Evolutionary conservation across 2,888 invertebrate genomes (phyloP).

Genomic region (Drosophila nr. fundita): DNA sequence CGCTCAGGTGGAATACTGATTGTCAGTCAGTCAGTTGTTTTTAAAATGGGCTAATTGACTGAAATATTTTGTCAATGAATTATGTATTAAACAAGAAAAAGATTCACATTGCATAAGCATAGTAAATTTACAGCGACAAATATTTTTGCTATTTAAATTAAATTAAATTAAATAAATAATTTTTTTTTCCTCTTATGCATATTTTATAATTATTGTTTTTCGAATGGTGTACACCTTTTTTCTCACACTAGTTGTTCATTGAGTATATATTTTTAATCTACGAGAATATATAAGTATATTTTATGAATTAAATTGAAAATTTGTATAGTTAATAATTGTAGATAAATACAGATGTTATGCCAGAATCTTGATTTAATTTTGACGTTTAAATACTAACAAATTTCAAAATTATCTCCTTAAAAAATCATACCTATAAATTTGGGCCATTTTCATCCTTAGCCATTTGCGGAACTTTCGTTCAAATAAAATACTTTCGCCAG

Average conservation of each 20-base stretch:
- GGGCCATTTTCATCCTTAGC: constrained; percentile 2
- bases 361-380: not conserved
- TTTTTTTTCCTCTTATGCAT: no score
- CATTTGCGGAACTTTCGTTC: constrained; percentile 26
- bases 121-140: not conserved
- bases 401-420: not conserved
- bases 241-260: not conserved
- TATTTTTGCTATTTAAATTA: not conserved
- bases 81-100: not conserved
- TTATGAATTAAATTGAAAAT: not conserved
- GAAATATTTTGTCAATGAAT: not conserved
- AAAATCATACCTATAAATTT: not conserved
- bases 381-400: not conserved
- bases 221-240: not conserved
- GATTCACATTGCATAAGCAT: not conserved
- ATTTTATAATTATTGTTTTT: not conserved
- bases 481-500: constrained; percentile 28
- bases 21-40: not conserved
- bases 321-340: not conserved
- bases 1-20: constrained; percentile 49
- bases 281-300: not conserved
- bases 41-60: not conserved
- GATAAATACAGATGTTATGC: not conserved
- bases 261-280: not conserved
- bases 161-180: no score